Base-by-base conservation (phyloP, 1,140 invertebrate species). In the Pectinophora gossypiella region DNA sequence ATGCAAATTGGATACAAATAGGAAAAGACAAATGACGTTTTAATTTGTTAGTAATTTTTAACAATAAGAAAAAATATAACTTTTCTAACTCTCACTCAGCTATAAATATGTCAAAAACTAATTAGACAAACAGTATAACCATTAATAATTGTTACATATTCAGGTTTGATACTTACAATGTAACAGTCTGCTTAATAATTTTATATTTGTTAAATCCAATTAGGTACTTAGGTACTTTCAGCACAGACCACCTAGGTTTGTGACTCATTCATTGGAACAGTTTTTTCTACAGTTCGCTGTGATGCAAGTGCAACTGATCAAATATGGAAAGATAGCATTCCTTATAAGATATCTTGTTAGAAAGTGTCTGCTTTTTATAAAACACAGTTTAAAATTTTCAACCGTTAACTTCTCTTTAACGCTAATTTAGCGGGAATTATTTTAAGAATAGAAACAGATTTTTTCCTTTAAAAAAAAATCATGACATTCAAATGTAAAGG, bases 281-380 rank as follows among this genome's bases (percentile, higher is more conserved):
- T 32, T 32, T 23, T 32, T 12, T 3, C 9, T 12, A 32, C 40
- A 48, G 22, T n/a, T n/a, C n/a, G n/a, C 19, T 53, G 48, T 43
- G 43, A 23, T 48, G 42, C 40, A 54, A 36, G 13, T 54, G 55
- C 55, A 50, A 51, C n/a, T 42, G 19, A n/a, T 46, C 21, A 50
- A 48, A n/a, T 32, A 32, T n/a, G 2, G 22, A 32, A 2, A 12
- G 40, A 43, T 50, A 56, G 48, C 49, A 58, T 71, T 65, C 70
- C 59, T 64, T 56, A 63, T 51, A 61, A 21, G 67, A 27, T 53
- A 50, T 58, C 57, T 58, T 42, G 52, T 66, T 76, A 67, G 72
- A 72, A 75, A 71, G 66, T 64, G 43, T n/a, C n/a, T n/a, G 42
- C 32, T n/a, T 32, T 32, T 32, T 2, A 32, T 32, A n/a, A 9